Evolutionary conservation across 2,113 vertebrate species (phyloP).

Genomic region (Cololabis saira): DNA sequence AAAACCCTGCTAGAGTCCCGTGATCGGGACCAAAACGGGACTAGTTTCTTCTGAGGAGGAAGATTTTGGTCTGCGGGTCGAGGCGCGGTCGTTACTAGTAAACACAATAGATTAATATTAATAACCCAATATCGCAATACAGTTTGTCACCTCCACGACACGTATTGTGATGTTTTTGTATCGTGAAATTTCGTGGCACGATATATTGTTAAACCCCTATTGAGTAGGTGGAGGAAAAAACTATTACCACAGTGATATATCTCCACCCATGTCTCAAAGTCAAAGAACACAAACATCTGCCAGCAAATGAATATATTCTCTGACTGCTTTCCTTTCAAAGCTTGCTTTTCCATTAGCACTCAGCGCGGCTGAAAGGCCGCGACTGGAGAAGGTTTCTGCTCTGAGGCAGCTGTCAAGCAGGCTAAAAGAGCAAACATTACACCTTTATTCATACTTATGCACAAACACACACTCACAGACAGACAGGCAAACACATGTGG

Average conservation of each 20-base stretch:
- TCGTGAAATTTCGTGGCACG: too few relatives aligned
- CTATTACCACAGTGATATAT: constrained; percentile 35
- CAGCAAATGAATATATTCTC: constrained; percentile 44
- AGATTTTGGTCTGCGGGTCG: too few relatives aligned
- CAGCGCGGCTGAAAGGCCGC: constrained; percentile 36
- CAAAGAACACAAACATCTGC: constrained; percentile 38
- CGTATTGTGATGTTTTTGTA: too few relatives aligned
- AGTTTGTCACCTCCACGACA: too few relatives aligned
- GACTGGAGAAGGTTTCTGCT: constrained; percentile 40
- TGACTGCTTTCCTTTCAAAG: constrained; percentile 34
- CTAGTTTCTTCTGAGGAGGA: too few relatives aligned
- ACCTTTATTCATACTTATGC: constrained; percentile 52
- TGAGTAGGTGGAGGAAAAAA: constrained; percentile 22
- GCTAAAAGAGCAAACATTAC: constrained; percentile 61
- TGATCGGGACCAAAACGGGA: too few relatives aligned
- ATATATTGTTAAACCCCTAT: too few relatives aligned
- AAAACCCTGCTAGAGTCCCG: too few relatives aligned
- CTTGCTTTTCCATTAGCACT: constrained; percentile 61
- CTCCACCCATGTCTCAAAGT: constrained; percentile 30
- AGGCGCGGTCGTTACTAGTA: too few relatives aligned
- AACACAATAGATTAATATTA: too few relatives aligned
- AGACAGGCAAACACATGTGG: constrained; percentile 61
- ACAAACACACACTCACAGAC: constrained; percentile 57
- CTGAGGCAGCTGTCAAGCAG: constrained; percentile 69
- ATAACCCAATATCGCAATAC: too few relatives aligned